These are phyloP conservation scores for Drosophila ficusphila DNA, from an alignment of 1,140 invertebrate species.

Conservation along the genomic window DNA sequence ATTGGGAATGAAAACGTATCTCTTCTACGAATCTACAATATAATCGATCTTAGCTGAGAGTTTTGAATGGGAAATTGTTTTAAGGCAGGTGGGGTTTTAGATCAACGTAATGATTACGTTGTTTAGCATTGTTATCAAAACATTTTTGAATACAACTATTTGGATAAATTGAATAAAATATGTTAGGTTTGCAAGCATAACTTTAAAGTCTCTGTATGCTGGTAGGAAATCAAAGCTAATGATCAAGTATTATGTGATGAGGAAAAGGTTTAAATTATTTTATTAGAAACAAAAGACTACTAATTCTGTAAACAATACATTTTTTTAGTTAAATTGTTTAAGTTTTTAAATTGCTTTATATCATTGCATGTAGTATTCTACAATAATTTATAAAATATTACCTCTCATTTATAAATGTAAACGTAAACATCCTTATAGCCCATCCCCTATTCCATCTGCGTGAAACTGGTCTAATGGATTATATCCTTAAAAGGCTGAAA, in stretches of 20 bases:
- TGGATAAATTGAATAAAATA: background rate
- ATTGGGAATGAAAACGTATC: slow-evolving; percentile 29
- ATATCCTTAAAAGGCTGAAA: slow-evolving; percentile 19
- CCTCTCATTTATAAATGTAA: slow-evolving; percentile 12
- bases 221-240: too few relatives aligned
- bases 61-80: background rate
- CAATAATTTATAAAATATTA: slow-evolving; percentile 2
- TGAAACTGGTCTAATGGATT: slow-evolving; percentile 40
- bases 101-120: background rate
- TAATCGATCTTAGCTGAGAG: slow-evolving; percentile 10
- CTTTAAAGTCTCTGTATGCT: too few relatives aligned
- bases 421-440: slow-evolving; percentile 6
- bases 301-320: too few relatives aligned
- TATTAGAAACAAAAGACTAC: too few relatives aligned
- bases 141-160: background rate
- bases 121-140: background rate
- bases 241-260: too few relatives aligned
- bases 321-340: too few relatives aligned
- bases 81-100: background rate
- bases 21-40: slow-evolving; percentile 12
- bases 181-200: too few relatives aligned
- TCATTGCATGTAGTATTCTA: background rate
- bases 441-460: slow-evolving; percentile 6
- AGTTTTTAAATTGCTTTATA: background rate
- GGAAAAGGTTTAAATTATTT: too few relatives aligned